phyloP scores from a whole-genome alignment of 23 tunicate species.

The Phallusia fumigata region DNA sequence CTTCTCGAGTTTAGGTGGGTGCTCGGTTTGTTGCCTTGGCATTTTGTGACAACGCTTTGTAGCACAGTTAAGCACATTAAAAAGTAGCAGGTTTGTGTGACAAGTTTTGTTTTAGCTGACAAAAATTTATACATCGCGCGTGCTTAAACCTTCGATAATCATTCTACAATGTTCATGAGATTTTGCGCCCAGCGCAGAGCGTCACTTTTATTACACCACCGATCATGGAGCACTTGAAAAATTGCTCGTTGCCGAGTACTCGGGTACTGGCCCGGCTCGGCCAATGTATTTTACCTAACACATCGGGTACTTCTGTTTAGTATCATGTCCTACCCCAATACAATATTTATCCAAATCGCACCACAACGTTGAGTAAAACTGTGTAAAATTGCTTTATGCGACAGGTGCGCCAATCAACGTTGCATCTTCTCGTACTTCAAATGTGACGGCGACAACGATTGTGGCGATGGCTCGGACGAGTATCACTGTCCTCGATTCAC shows the following conservation, averaged over 20 bases:
- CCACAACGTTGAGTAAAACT: constrained; percentile 27
- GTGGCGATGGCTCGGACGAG: constrained; percentile 81
- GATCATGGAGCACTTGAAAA: too few relatives aligned
- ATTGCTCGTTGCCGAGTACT: too few relatives aligned
- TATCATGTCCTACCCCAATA: background rate
- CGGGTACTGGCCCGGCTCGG: too few relatives aligned
- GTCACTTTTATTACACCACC: too few relatives aligned
- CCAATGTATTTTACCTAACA: too few relatives aligned
- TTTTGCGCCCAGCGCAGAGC: too few relatives aligned
- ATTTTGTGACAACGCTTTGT: background rate
- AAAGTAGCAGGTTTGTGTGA: too few relatives aligned
- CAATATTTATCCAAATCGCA: constrained; percentile 21
- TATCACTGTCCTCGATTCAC: constrained; percentile 9
- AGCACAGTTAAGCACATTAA: background rate
- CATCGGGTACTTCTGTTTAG: too few relatives aligned
- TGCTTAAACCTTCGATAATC: too few relatives aligned
- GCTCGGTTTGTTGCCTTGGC: background rate
- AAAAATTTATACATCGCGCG: too few relatives aligned
- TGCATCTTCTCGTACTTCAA: constrained; percentile 24
- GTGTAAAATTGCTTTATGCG: background rate
- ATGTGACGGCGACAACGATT: constrained; percentile 74
- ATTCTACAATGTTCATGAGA: too few relatives aligned
- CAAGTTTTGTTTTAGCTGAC: too few relatives aligned
- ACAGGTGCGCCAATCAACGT: constrained; percentile 29
- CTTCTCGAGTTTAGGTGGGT: constrained; percentile 41